Evolutionary conservation across 1,140 invertebrate genomes (phyloP).

Genomic region (Antheraea mylitta): DNA sequence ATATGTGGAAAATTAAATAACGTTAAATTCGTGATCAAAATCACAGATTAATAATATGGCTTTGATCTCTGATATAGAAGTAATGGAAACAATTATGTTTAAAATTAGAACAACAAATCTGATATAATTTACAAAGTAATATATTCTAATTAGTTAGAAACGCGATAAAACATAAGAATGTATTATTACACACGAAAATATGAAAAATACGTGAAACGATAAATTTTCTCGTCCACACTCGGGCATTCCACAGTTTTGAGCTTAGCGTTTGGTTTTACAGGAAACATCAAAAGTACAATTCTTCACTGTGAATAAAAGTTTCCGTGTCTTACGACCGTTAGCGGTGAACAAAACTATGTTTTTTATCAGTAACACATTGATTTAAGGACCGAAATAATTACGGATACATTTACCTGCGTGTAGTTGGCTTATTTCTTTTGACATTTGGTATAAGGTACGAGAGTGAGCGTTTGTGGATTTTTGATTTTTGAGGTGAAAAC

Average conservation of each 20-base stretch:
- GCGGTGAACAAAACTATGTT: background rate
- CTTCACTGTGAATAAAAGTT: constrained; percentile 14
- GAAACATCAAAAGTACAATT: constrained; percentile 12
- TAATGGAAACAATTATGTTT: background rate
- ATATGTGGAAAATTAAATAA: no score
- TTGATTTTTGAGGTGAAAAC: no score
- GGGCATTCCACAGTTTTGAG: background rate
- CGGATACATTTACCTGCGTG: constrained; percentile 22
- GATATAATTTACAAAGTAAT: background rate
- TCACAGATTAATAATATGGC: background rate
- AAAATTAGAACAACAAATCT: background rate
- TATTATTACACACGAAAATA: background rate
- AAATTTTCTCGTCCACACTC: background rate
- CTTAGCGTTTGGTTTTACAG: constrained; percentile 4
- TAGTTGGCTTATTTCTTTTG: background rate
- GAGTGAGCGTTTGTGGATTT: no score
- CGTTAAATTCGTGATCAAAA: no score
- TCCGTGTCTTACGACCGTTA: background rate
- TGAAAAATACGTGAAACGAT: background rate
- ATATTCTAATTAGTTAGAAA: background rate
- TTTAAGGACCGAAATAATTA: constrained; percentile 32
- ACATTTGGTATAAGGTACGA: no score
- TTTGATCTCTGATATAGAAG: no score
- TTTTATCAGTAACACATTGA: constrained; percentile 29
- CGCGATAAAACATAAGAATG: background rate